phyloP scores from a whole-genome alignment of 2,113 vertebrate genomes.

The Bambusicola thoracicus region DNA sequence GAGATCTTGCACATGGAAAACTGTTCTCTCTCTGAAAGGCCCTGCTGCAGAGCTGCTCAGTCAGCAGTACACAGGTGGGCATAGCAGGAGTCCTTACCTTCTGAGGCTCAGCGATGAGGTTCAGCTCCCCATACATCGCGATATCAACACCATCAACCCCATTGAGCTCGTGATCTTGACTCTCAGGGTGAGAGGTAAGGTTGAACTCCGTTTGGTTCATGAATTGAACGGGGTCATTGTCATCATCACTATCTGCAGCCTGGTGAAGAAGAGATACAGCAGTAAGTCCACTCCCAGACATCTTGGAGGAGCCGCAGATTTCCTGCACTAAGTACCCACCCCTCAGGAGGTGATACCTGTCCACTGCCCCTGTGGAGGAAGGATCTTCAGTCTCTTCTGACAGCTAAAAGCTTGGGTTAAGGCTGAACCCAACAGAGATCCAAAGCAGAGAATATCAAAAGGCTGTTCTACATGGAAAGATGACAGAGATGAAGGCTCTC shows the following conservation, averaged over 20 bases:
- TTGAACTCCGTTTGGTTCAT: slow-evolving; percentile 59
- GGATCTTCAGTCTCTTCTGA: background rate
- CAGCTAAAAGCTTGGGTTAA: rapidly evolving
- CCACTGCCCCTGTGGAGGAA: background rate
- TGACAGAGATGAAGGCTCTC: background rate
- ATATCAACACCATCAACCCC: background rate
- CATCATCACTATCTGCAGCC: slow-evolving; percentile 84
- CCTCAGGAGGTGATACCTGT: background rate
- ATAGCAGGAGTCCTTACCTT: slow-evolving; percentile 73
- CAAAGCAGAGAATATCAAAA: background rate
- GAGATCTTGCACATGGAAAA: background rate
- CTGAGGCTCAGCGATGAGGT: slow-evolving; percentile 89
- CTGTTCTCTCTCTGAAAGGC: no score
- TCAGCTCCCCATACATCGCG: slow-evolving; percentile 81
- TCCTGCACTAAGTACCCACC: background rate
- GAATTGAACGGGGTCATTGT: slow-evolving; percentile 36
- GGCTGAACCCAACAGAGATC: background rate
- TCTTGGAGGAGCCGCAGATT: background rate
- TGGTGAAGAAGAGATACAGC: slow-evolving; percentile 32
- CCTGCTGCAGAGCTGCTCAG: background rate
- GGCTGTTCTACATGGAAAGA: rapidly evolving
- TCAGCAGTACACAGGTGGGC: background rate
- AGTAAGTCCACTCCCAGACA: background rate
- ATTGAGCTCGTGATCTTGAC: background rate
- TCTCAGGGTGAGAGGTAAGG: slow-evolving; percentile 33